A percentile compares a stretch with the other conserved stretches of the same genome.
Conservation (phyloP, 1,140 invertebrate species). For the Caerostris extrusa region DNA sequence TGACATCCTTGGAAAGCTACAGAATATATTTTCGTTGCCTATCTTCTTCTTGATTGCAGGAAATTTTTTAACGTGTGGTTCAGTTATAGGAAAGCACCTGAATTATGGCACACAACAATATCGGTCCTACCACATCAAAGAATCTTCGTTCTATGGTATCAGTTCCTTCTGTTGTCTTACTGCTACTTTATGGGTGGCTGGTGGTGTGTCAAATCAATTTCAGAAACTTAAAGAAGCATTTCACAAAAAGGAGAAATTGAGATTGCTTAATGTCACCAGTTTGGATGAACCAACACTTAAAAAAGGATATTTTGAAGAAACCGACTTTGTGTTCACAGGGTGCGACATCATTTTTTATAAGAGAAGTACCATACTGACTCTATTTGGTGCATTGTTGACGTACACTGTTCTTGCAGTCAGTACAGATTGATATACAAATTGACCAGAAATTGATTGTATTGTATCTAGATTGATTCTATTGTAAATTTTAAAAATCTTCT, state of each 20-base stretch:
- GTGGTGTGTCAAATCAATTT: not conserved
- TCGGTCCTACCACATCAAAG: not conserved
- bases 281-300: too few species aligned
- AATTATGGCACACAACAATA: accelerated
- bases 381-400: too few species aligned
- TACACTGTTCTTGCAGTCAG: too few species aligned
- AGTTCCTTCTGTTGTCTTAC: not conserved
- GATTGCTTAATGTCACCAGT: too few species aligned
- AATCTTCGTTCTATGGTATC: not conserved
- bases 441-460: too few species aligned
- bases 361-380: too few species aligned
- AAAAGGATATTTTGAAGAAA: too few species aligned
- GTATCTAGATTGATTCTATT: too few species aligned
- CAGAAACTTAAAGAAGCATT: not conserved
- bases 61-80: not conserved
- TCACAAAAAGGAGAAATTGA: not conserved
- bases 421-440: too few species aligned
- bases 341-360: too few species aligned
- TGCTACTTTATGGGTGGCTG: not conserved
- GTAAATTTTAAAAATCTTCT: too few species aligned
- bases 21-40: not conserved
- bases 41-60: not conserved
- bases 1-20: not conserved
- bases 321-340: too few species aligned
- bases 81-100: not conserved